Percentiles rank a stretch among this genome's conserved stretches.
phyloP scores from a whole-genome alignment of 2,888 invertebrate genomes.

The Petrolisthes manimaculis region DNA sequence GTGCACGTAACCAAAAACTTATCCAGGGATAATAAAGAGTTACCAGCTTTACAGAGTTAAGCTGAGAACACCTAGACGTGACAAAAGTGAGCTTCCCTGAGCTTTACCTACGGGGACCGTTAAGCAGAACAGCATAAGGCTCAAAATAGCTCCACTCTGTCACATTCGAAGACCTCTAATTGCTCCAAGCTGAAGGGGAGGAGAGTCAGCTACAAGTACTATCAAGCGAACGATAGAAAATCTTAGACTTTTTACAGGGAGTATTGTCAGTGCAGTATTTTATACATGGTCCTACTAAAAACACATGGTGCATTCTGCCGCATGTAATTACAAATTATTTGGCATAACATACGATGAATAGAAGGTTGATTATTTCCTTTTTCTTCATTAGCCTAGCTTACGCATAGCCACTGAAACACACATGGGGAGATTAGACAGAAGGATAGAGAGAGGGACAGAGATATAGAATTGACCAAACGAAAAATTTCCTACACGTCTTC shows the following conservation, averaged over 20 bases:
- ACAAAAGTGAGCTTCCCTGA: constrained; percentile 50
- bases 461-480: constrained; percentile 47
- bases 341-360: constrained; percentile 62
- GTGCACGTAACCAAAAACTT: constrained; percentile 49
- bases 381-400: constrained; percentile 59
- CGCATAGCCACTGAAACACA: constrained; percentile 62
- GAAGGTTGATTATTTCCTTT: constrained; percentile 48
- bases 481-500: constrained; percentile 46
- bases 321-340: constrained; percentile 64
- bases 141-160: constrained; percentile 55
- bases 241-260: constrained; percentile 62
- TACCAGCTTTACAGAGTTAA: constrained; percentile 48
- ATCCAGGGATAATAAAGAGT: constrained; percentile 50
- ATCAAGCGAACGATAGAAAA: constrained; percentile 62
- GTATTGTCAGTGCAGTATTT: constrained; percentile 60
- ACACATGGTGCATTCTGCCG: constrained; percentile 62
- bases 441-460: constrained; percentile 37
- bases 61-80: constrained; percentile 51
- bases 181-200: constrained; percentile 58
- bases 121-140: constrained; percentile 45
- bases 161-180: constrained; percentile 52
- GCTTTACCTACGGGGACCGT: constrained; percentile 33
- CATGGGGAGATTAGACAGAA: constrained; percentile 49
- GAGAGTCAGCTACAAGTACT: constrained; percentile 58
- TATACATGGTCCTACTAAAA: constrained; percentile 62